These are phyloP conservation scores for Hermaeophaga mercurialis DNA, from an alignment of 2,888 invertebrate species.

Conservation along the genomic window DNA sequence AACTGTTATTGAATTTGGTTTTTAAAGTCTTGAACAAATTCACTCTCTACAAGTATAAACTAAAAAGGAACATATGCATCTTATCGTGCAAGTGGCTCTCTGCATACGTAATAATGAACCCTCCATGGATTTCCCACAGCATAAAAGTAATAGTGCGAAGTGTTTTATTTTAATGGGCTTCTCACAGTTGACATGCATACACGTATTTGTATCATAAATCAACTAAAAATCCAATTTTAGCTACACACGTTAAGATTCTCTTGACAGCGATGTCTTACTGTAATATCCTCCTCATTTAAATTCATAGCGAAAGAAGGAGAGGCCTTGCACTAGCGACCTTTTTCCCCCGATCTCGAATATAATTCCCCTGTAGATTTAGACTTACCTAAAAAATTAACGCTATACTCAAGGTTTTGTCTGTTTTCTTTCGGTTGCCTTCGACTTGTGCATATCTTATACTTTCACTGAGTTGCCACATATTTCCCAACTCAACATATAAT, in stretches of 20 bases:
- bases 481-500: neutral
- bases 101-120: neutral
- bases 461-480: neutral
- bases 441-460: neutral
- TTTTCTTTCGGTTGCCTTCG: neutral
- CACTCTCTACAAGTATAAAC: too few relatives aligned
- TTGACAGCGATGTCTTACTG: slow-evolving; percentile 39
- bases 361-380: slow-evolving; percentile 28
- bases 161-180: slow-evolving; percentile 36
- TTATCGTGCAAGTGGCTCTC: neutral
- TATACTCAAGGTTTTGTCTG: slow-evolving; percentile 10
- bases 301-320: slow-evolving; percentile 37
- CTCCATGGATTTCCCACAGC: neutral
- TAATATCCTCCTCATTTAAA: slow-evolving; percentile 42
- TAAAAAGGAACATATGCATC: too few relatives aligned
- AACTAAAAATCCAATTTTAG: slow-evolving; percentile 42
- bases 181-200: slow-evolving; percentile 35
- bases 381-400: slow-evolving; percentile 29
- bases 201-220: slow-evolving; percentile 44
- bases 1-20: neutral
- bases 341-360: slow-evolving; percentile 17
- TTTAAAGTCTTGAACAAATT: too few relatives aligned
- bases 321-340: slow-evolving; percentile 15
- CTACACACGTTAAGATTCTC: slow-evolving; percentile 40
- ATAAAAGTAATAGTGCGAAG: slow-evolving; percentile 33